A percentile compares a stretch with the other conserved stretches of the same genome.
phyloP scores from a whole-genome alignment of 2,113 vertebrate species.

The Strix uralensis region DNA sequence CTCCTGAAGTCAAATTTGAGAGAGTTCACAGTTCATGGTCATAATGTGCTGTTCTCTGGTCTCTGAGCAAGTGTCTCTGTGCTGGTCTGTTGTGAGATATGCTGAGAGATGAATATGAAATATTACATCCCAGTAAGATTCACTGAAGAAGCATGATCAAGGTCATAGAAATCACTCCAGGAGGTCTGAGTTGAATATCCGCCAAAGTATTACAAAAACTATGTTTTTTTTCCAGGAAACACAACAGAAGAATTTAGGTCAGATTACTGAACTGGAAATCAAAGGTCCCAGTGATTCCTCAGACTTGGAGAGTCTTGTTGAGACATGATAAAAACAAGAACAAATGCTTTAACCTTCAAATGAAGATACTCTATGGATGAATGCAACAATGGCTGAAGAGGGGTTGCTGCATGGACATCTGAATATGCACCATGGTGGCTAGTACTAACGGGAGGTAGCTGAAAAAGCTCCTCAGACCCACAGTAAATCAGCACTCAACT shows the following conservation, averaged over 20 bases:
- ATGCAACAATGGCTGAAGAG: background rate
- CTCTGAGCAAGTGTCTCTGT: background rate
- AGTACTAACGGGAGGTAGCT: background rate
- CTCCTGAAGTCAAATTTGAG: background rate
- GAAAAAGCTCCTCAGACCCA: background rate
- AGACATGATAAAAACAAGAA: background rate
- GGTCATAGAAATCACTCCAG: background rate
- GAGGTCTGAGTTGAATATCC: background rate
- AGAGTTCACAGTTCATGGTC: background rate
- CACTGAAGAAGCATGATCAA: background rate
- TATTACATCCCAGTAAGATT: background rate
- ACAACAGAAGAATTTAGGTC: conserved; percentile 13
- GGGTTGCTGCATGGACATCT: background rate
- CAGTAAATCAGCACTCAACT: background rate
- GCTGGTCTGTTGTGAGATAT: background rate
- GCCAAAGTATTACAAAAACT: background rate
- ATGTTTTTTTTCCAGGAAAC: background rate
- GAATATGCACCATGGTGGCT: background rate
- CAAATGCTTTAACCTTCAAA: background rate
- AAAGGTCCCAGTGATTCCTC: background rate
- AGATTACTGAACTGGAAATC: conserved; percentile 1
- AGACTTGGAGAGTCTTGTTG: background rate
- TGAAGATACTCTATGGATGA: background rate
- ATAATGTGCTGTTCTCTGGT: background rate
- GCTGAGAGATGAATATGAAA: background rate